Evolutionary conservation across 2,113 vertebrate genomes (phyloP), one percentile per base, ranked within the genome.

Genomic region (Pongo pygmaeus): DNA sequence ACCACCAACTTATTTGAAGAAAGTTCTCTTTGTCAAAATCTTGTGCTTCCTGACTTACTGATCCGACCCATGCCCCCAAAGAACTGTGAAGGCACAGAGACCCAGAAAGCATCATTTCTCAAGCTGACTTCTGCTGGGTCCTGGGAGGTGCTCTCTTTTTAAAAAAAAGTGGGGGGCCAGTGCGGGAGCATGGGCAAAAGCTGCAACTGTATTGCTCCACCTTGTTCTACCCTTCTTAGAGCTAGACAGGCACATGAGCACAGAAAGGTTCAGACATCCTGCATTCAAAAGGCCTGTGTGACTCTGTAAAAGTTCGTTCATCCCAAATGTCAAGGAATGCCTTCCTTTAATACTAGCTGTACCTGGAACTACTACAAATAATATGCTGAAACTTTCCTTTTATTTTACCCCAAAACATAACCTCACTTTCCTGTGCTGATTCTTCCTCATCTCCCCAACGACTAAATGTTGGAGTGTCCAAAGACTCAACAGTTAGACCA

Each of bases 1-100:
- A 91, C 74, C 74, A 94, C 40, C 64, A 80, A 91, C 88, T 30
- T 84, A 79, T 94, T 43, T 79, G 55, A 95, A 97, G 74, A 93
- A 97, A 97, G 18, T 79, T 88, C 64, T 93, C 55, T 59, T 91
- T 77, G 74, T 87, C 52, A 67, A 95, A 96, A 95, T 46, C 57
- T 69, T 96, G 78, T 78, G 78, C 80, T 89, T 78, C 50, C 57
- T 93, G 30, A 77, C 57, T 80, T 64, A 89, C 1, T 57, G 74
- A 78, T 94, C 43, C 55, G 96, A 94, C 55, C 55, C 9, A 11
- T 69, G 48, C 8, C 86, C 84, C 5, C 55, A 86, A 85, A 89
- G 50, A 72, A 55, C 52, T 64, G 14, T 22, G 70, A 81, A 64
- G 35, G 35, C 6, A 27, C 1, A 40, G 64, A 69, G 20, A 84